These are phyloP conservation scores for Ibidorhyncha struthersii DNA, from an alignment of 2,113 vertebrate genomes.

Conservation along the genomic window DNA sequence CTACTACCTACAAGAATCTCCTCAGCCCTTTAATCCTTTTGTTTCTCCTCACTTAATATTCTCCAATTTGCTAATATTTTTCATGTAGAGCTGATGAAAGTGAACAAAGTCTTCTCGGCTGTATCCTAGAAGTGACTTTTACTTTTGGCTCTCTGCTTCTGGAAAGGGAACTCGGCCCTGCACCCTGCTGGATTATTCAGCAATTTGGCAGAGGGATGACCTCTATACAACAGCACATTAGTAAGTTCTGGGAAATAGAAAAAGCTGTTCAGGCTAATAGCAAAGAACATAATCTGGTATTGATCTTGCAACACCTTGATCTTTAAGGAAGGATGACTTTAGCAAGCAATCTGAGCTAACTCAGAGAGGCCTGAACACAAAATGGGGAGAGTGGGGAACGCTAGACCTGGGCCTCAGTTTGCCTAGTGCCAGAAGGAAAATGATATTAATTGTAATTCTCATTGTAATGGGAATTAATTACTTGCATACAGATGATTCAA, in stretches of 20 bases:
- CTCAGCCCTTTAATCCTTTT: background rate
- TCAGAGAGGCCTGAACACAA: background rate
- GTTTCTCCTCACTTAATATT: background rate
- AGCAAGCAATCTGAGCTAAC: background rate
- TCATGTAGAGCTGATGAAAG: background rate
- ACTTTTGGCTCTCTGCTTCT: background rate
- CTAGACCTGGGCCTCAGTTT: background rate
- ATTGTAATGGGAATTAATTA: background rate
- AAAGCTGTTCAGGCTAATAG: slow-evolving; percentile 18
- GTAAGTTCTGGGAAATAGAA: background rate
- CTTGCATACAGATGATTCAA: background rate
- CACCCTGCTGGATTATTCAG: slow-evolving; percentile 5
- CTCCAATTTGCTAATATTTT: background rate
- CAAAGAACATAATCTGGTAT: slow-evolving; percentile 44
- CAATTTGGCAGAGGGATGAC: background rate
- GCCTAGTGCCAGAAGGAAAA: background rate
- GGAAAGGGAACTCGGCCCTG: background rate
- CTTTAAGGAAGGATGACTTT: slow-evolving; percentile 22
- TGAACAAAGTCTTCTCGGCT: background rate
- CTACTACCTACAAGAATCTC: background rate
- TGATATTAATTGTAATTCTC: background rate
- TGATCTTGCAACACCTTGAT: slow-evolving; percentile 20
- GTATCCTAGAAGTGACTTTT: background rate
- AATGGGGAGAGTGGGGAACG: accelerated
- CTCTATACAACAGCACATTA: background rate